These are phyloP conservation scores for Hemiprocne comata DNA, from an alignment of 2,113 vertebrate species.

Conservation along the genomic window DNA sequence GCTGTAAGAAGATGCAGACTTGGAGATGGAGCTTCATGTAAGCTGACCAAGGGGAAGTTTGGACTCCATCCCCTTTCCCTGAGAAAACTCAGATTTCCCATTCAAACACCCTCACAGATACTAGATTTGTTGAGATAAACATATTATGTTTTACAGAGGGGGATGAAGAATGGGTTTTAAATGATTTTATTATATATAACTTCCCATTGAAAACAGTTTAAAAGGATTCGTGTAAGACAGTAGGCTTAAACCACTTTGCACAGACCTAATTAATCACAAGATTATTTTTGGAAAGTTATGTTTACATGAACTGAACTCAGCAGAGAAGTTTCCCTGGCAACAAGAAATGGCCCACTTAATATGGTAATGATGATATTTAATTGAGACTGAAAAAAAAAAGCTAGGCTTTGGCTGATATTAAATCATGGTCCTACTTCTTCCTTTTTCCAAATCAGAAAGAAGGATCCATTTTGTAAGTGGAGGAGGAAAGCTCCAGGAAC, in stretches of 20 bases:
- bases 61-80: neutral
- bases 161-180: neutral
- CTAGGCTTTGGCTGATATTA: conserved; percentile 16
- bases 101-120: neutral
- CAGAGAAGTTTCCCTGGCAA: conserved; percentile 63
- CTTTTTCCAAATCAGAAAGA: neutral
- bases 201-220: neutral
- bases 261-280: conserved; percentile 57
- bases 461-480: neutral
- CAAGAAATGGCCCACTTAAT: conserved; percentile 66
- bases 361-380: conserved; percentile 61
- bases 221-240: neutral
- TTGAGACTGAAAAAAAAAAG: conserved; percentile 14
- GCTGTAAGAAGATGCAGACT: neutral
- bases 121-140: neutral
- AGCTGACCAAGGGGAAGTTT: neutral
- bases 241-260: neutral
- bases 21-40: neutral
- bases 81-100: neutral
- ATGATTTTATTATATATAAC: neutral
- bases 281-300: conserved; percentile 67
- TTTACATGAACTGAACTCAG: conserved; percentile 55
- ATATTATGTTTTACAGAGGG: neutral
- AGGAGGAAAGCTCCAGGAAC: neutral
- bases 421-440: neutral